Evolutionary conservation across 2,797 vertebrate genomes (phyloP).

Genomic region (Rhinophrynus dorsalis): DNA sequence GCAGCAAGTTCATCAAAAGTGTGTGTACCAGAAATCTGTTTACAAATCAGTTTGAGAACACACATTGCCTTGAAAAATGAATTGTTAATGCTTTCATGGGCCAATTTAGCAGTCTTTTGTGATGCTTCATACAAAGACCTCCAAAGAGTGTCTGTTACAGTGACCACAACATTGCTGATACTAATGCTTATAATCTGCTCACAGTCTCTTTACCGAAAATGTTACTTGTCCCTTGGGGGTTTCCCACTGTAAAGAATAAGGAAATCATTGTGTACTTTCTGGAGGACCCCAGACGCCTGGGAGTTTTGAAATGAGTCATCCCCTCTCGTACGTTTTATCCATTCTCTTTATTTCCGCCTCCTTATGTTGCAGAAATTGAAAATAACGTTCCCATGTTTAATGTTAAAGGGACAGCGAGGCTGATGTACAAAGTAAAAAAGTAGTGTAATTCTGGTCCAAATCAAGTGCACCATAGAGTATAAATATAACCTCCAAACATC

Average conservation of each 20-base stretch:
- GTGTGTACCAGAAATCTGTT: too few relatives aligned
- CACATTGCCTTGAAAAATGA: too few relatives aligned
- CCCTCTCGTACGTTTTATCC: constrained; percentile 20
- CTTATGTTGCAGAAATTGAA: constrained; percentile 2
- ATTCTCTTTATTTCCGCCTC: constrained; percentile 11
- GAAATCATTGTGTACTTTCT: constrained; percentile 25
- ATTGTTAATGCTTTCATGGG: too few relatives aligned
- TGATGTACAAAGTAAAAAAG: too few relatives aligned
- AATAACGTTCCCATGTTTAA: constrained; percentile 12
- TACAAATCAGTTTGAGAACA: too few relatives aligned
- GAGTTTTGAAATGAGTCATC: constrained; percentile 28
- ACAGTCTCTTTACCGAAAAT: constrained; percentile 5
- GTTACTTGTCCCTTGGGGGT: neutral
- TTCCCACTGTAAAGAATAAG: constrained; percentile 32
- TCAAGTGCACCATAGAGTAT: too few relatives aligned
- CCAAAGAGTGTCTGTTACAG: neutral
- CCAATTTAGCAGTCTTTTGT: too few relatives aligned
- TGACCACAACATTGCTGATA: constrained; percentile 4
- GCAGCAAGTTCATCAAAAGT: too few relatives aligned
- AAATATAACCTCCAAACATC: too few relatives aligned
- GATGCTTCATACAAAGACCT: too few relatives aligned
- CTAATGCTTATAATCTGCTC: neutral
- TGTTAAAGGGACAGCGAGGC: constrained; percentile 36
- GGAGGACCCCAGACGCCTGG: constrained; percentile 23
- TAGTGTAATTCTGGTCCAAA: too few relatives aligned